phyloP scores from a whole-genome alignment of 2,113 vertebrate species.

The Trematocara unimaculatum region DNA sequence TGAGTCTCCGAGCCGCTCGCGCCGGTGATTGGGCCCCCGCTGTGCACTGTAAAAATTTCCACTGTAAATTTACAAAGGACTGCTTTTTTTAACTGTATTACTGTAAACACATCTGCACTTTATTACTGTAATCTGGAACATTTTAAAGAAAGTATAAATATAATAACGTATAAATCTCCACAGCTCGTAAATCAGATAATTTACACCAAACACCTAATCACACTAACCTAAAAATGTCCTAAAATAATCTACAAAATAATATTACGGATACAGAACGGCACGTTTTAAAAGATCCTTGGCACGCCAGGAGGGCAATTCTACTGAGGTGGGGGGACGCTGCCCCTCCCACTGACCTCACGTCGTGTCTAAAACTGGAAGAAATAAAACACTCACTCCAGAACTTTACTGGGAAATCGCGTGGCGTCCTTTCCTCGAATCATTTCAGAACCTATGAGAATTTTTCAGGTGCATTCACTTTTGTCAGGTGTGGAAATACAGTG shows the following conservation, averaged over 20 bases:
- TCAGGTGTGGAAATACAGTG: not conserved
- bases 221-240: not conserved
- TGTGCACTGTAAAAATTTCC: not conserved
- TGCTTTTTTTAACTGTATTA: not conserved
- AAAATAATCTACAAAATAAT: not conserved
- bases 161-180: not conserved
- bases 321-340: not conserved
- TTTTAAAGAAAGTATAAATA: not conserved
- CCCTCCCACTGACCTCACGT: not conserved
- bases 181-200: not conserved
- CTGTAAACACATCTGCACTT: too few relatives aligned
- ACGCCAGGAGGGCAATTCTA: not conserved
- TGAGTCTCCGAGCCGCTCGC: not conserved
- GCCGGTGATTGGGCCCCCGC: not conserved
- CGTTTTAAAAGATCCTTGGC: not conserved
- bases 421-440: not conserved
- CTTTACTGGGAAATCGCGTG: not conserved
- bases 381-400: not conserved
- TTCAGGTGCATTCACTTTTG: not conserved
- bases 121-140: accelerated
- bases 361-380: not conserved
- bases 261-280: accelerated
- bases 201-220: not conserved
- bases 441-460: not conserved
- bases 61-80: not conserved